A percentile compares a stretch with the other conserved stretches of the same genome.
phyloP scores from a whole-genome alignment of 2,113 vertebrate genomes.

The Corynorhinus townsendii region DNA sequence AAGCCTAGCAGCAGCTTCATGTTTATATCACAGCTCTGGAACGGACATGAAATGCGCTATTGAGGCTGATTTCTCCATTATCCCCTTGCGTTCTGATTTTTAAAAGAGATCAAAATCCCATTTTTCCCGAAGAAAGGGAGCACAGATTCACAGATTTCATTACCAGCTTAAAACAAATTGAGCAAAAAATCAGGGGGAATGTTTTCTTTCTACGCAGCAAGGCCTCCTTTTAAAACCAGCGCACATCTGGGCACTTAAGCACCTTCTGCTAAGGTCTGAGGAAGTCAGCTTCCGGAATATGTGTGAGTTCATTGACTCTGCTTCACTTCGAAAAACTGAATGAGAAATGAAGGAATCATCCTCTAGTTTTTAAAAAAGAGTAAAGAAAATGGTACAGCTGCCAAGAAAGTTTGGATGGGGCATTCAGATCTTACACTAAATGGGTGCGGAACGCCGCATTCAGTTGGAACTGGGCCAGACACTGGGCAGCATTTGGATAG shows the following conservation, averaged over 20 bases:
- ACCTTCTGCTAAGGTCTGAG: slow-evolving; percentile 69
- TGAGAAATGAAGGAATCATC: slow-evolving; percentile 65
- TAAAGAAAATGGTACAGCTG: slow-evolving; percentile 53
- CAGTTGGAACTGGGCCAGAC: slow-evolving; percentile 47
- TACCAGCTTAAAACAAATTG: slow-evolving; percentile 71
- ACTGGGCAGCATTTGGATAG: not conserved
- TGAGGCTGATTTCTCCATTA: slow-evolving; percentile 69
- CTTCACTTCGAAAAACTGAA: slow-evolving; percentile 58
- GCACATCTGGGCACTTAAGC: slow-evolving; percentile 62
- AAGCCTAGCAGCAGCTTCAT: slow-evolving; percentile 36
- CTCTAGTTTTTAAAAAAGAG: slow-evolving; percentile 61
- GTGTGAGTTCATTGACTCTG: slow-evolving; percentile 56
- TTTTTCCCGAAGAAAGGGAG: slow-evolving; percentile 72
- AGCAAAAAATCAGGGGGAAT: slow-evolving; percentile 70
- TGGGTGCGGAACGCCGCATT: not conserved
- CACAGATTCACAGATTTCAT: slow-evolving; percentile 75
- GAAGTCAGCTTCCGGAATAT: slow-evolving; percentile 64
- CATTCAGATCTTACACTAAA: slow-evolving; percentile 36
- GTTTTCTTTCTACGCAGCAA: slow-evolving; percentile 56
- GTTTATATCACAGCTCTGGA: slow-evolving; percentile 41
- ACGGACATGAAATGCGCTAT: slow-evolving; percentile 43
- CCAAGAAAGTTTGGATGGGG: slow-evolving; percentile 59
- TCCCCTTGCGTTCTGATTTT: slow-evolving; percentile 56
- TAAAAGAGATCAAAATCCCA: slow-evolving; percentile 77
- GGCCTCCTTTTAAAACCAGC: slow-evolving; percentile 63